Evolutionary conservation across 2,797 vertebrate species (phyloP).

Genomic region (Lophius americanus): DNA sequence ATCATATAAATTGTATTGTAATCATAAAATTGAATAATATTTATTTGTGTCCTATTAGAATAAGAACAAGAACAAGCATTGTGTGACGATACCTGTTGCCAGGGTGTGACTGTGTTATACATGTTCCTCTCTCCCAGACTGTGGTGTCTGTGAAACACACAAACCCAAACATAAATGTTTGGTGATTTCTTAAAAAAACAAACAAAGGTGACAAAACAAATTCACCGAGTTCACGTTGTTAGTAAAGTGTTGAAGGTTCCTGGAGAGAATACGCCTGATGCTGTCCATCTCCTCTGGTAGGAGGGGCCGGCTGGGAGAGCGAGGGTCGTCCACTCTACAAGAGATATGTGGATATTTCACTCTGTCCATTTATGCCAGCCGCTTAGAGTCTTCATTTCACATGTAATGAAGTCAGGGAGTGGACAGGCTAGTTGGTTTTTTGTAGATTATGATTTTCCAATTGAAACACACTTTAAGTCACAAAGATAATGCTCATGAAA

Average conservation of each 20-base stretch:
- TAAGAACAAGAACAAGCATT: too few species aligned
- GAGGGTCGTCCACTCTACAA: conserved; percentile 48
- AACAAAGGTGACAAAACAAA: neutral
- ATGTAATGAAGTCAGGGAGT: neutral
- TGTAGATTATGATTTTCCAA: neutral
- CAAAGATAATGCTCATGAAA: too few species aligned
- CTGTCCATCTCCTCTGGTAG: conserved; percentile 80
- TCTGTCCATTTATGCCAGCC: neutral
- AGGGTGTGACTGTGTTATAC: conserved; percentile 40
- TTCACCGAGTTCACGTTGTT: conserved; percentile 74
- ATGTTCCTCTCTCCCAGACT: conserved; percentile 67
- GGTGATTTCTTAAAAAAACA: neutral
- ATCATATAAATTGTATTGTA: too few species aligned
- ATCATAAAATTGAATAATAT: too few species aligned
- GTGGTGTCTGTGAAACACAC: conserved; percentile 71
- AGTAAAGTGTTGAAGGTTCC: conserved; percentile 84
- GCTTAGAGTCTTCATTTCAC: neutral
- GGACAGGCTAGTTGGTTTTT: neutral
- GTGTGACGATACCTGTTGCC: conserved; percentile 51
- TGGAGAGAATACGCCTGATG: conserved; percentile 84
- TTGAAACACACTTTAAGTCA: neutral
- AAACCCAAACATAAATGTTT: neutral
- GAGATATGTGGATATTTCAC: neutral
- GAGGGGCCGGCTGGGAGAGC: conserved; percentile 55
- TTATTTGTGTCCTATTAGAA: too few species aligned